phyloP scores from a whole-genome alignment of 2,888 invertebrate genomes.

The Cybosia mesomella region DNA sequence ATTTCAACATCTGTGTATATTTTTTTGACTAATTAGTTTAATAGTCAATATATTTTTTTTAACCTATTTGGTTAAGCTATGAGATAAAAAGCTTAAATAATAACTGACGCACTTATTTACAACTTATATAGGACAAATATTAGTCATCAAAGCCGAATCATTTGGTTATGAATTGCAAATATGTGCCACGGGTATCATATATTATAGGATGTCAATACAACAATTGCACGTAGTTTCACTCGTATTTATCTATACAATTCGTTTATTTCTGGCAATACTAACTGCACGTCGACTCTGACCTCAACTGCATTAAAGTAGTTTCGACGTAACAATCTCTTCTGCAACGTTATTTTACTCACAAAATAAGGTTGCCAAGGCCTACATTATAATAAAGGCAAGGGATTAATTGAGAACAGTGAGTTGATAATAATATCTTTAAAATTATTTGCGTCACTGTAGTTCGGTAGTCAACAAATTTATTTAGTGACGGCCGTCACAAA shows the following conservation, averaged over 20 bases:
- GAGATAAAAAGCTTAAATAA: background rate
- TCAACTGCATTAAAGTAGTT: constrained; percentile 33
- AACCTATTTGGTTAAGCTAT: too few species aligned
- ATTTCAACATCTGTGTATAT: constrained; percentile 20
- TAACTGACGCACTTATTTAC: background rate
- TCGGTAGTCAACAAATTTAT: constrained; percentile 34
- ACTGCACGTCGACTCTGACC: constrained; percentile 36
- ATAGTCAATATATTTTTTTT: background rate
- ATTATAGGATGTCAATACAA: constrained; percentile 8
- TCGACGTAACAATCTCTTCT: constrained; percentile 36
- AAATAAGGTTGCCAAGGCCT: constrained; percentile 34
- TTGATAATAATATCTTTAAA: constrained; percentile 24
- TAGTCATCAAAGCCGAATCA: constrained; percentile 7
- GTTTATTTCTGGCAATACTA: constrained; percentile 27
- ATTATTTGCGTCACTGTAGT: constrained; percentile 33
- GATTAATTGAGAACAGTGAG: constrained; percentile 28
- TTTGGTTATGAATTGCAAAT: constrained; percentile 8
- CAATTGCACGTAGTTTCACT: background rate
- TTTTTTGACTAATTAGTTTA: constrained; percentile 6
- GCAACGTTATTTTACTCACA: constrained; percentile 40
- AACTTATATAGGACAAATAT: background rate
- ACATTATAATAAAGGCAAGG: constrained; percentile 16
- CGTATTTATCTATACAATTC: constrained; percentile 16
- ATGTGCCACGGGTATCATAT: background rate
- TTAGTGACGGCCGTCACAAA: constrained; percentile 32